These are phyloP conservation scores for Rhyacophila evoluta DNA, from an alignment of 2,888 invertebrate species.

Conservation along the genomic window DNA sequence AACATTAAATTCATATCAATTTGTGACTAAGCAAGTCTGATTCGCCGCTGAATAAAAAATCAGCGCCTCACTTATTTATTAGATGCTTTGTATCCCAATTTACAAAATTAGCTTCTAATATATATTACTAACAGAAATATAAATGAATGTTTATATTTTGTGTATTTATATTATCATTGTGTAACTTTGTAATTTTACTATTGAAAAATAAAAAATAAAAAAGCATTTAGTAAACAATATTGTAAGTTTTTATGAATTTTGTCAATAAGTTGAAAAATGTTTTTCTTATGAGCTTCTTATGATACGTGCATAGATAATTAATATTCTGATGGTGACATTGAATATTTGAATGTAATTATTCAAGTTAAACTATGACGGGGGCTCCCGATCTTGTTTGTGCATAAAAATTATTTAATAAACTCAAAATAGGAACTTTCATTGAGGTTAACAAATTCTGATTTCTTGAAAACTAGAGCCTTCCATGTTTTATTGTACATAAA, in stretches of 20 bases:
- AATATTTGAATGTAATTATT: not conserved
- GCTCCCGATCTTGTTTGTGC: too few relatives aligned
- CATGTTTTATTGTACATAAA: too few relatives aligned
- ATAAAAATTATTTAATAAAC: too few relatives aligned
- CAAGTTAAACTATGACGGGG: too few relatives aligned
- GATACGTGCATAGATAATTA: not conserved
- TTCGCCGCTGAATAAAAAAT: not conserved
- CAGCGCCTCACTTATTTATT: not conserved
- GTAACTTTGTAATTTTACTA: conserved; percentile 41
- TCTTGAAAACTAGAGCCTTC: too few relatives aligned
- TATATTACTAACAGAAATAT: conserved; percentile 28
- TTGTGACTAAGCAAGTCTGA: not conserved
- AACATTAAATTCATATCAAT: not conserved
- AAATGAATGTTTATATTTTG: conserved; percentile 29
- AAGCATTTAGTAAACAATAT: not conserved
- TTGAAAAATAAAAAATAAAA: conserved; percentile 22
- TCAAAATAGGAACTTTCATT: too few relatives aligned
- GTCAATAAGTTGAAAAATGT: not conserved
- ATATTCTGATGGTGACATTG: not conserved
- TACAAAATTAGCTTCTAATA: conserved; percentile 3
- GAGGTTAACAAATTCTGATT: too few relatives aligned
- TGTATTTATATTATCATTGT: conserved; percentile 38
- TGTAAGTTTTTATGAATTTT: not conserved
- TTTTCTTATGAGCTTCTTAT: conserved; percentile 5
- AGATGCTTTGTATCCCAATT: conserved; percentile 4